Evolutionary conservation across 2,797 vertebrate genomes (phyloP), one percentile per base, ranked within the genome.

Genomic region (Arvicola amphibius): DNA sequence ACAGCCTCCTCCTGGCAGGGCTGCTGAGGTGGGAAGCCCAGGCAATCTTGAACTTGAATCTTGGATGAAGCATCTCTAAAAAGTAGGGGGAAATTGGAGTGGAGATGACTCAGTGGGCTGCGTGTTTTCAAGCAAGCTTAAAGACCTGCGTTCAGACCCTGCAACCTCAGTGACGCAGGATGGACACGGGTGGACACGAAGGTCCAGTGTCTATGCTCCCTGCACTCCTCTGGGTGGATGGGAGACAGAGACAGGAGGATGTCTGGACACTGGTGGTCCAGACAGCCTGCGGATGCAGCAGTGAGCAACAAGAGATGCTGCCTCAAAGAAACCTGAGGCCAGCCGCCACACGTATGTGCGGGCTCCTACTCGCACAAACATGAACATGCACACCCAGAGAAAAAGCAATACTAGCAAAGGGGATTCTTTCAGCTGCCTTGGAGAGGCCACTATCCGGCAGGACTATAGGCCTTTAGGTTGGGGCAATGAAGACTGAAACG

Each of bases 401-500:
- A 21, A 76, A 63, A 76, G 5, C 1, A 40, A 40, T n/a, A 27
- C 67, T 59, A 77, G 32, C 29, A 6, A 19, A 67, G 3, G 34
- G 77, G 8, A 32, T 78, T 71, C 48, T 32, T 59, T 46, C n/a
- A 11, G 67, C 34, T 78, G 46, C 25, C 27, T 61, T 48, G 14
- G 37, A 17, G 74, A 46, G 59, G 63, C 5, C 32, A 19, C n/a
- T 43, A 43, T n/a, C 79, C 9, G 21, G 7, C 32, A 87, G 10
- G 9, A 2, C 16, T 63, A 8, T 6, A 61, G 27, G 32, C 2
- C 27, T 91, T 37, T 37, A 17, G 48, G 23, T 71, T 19, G 34
- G 78, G 71, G 34, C 14, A 0, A 0, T 5, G 51, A 61, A 29
- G 37, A 9, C 1, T 21, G 46, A 9, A 19, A 9, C 1, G 21